Percentiles rank a stretch among this genome's conserved stretches.
Conservation (phyloP, 1,140 invertebrate genomes). For the Saccostrea echinata region DNA sequence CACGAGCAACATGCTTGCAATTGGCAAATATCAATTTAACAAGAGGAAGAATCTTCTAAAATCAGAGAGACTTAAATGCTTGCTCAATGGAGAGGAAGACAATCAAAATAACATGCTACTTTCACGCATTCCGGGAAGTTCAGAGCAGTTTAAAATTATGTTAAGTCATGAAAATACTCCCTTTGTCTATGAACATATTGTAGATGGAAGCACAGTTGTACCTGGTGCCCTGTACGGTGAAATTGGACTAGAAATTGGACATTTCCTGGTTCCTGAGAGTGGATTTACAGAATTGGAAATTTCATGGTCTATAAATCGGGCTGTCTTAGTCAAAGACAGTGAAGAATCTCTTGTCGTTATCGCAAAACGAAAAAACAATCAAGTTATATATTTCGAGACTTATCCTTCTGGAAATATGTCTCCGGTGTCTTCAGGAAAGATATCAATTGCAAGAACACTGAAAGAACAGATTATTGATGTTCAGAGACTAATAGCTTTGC, state of each 20-base stretch:
- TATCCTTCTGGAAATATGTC: too few relatives aligned
- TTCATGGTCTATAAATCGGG: slow-evolving; percentile 12
- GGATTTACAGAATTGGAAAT: background rate
- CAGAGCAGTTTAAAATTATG: background rate
- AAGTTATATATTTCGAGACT: background rate
- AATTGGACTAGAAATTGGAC: slow-evolving; percentile 34
- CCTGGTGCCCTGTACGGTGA: slow-evolving; percentile 40
- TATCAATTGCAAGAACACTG: background rate
- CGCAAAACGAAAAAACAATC: background rate
- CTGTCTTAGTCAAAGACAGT: background rate
- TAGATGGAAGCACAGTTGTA: slow-evolving; percentile 13
- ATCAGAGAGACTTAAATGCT: background rate
- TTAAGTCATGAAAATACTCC: slow-evolving; percentile 27
- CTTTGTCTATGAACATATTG: slow-evolving; percentile 34
- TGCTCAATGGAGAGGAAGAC: background rate
- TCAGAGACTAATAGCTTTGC: background rate
- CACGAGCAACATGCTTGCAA: background rate
- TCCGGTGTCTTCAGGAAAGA: background rate
- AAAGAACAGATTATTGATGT: background rate
- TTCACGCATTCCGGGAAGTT: background rate
- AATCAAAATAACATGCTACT: background rate
- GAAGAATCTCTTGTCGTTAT: background rate
- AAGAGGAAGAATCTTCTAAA: background rate
- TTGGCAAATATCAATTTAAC: background rate
- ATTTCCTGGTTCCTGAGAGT: background rate